Conservation (phyloP, 2,113 vertebrate species). For the Cranoglanis bouderius region DNA sequence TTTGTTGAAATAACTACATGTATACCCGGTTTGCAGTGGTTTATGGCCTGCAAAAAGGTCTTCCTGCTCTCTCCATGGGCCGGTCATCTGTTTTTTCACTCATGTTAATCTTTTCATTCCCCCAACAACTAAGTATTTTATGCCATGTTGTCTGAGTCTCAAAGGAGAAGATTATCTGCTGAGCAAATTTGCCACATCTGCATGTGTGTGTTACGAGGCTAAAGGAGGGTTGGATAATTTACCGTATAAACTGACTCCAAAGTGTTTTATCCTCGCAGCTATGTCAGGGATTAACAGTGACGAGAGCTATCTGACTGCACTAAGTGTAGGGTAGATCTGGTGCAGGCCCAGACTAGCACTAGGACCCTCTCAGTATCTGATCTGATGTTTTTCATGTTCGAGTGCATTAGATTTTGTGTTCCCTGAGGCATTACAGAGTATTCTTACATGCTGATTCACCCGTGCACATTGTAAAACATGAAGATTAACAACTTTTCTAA, state of each 20-base stretch:
- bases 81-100: conserved; percentile 13
- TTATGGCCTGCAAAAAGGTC: neutral
- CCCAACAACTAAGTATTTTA: conserved; percentile 25
- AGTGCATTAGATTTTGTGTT: conserved; percentile 58
- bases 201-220: conserved; percentile 9
- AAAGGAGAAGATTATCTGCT: conserved; percentile 11
- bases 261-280: conserved; percentile 50
- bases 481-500: conserved; percentile 55
- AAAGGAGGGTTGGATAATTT: conserved; percentile 10
- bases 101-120: conserved; percentile 26
- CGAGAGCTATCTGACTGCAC: conserved; percentile 60
- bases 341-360: conserved; percentile 49
- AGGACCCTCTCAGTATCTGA: neutral
- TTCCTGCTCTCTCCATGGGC: neutral
- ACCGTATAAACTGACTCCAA: conserved; percentile 46
- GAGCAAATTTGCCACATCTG: conserved; percentile 23
- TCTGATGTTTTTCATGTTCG: conserved; percentile 37
- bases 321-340: neutral
- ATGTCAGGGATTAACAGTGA: conserved; percentile 47
- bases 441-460: conserved; percentile 67
- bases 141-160: conserved; percentile 14
- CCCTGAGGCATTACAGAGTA: conserved; percentile 46
- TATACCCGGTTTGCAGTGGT: neutral
- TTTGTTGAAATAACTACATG: neutral
- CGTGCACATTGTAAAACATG: conserved; percentile 60